Conservation (phyloP, 2,797 vertebrate genomes). For the Xiphorhynchus erythropygius region DNA sequence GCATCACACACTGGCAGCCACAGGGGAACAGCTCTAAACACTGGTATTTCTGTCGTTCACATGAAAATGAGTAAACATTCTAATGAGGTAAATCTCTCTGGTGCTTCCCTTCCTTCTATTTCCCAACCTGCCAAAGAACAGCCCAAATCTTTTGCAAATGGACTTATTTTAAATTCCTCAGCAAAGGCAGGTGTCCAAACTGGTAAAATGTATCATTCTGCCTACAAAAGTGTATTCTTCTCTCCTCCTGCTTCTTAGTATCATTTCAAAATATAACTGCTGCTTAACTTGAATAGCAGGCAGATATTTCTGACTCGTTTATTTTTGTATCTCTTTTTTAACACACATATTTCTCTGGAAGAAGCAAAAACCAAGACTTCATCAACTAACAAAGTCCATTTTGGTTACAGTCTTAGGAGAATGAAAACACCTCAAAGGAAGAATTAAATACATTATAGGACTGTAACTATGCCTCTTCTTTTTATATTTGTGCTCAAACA, state of each 20-base stretch:
- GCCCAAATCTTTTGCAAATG: slow-evolving; percentile 19
- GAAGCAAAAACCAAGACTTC: neutral
- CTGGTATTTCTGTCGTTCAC: neutral
- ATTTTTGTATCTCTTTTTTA: neutral
- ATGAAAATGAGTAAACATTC: neutral
- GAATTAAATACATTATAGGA: neutral
- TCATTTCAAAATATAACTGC: slow-evolving; percentile 27
- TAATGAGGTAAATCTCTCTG: neutral
- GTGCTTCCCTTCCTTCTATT: neutral
- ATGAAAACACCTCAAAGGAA: neutral
- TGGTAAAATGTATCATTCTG: slow-evolving; percentile 1
- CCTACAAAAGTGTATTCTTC: neutral
- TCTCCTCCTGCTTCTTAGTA: slow-evolving; percentile 2
- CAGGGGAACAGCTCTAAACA: neutral
- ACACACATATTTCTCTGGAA: neutral
- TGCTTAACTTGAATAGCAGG: neutral
- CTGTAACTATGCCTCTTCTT: neutral
- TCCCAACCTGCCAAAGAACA: neutral
- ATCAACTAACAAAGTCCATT: neutral
- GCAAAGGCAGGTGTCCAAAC: slow-evolving; percentile 9
- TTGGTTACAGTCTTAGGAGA: neutral
- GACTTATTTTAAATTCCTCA: slow-evolving; percentile 24
- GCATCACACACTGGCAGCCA: neutral
- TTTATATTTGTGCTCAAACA: neutral
- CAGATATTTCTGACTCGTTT: neutral